phyloP scores from a whole-genome alignment of 2,113 vertebrate species.

The Heterochromis multidens region DNA sequence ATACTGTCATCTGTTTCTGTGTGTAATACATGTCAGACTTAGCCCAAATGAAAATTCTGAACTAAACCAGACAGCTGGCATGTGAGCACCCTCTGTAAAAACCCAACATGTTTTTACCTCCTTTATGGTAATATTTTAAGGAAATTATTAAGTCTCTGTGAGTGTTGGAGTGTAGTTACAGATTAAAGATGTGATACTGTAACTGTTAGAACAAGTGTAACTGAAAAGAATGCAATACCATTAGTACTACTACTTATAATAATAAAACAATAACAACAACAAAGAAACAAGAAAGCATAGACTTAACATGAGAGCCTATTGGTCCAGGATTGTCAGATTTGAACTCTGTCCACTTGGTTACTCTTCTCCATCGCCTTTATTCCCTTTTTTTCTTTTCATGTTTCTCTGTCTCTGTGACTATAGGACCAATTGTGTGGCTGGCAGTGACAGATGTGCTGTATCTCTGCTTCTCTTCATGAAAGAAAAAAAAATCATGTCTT shows the following conservation, averaged over 20 bases:
- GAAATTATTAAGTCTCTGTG: not conserved
- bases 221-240: not conserved
- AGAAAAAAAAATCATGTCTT: conserved; percentile 92
- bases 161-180: not conserved
- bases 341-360: not conserved
- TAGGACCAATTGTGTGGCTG: conserved; percentile 82
- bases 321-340: not conserved
- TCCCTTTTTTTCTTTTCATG: conserved; percentile 32
- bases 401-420: conserved; percentile 55
- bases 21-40: not conserved
- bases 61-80: not conserved
- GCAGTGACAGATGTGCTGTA: conserved; percentile 96
- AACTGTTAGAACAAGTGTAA: not conserved
- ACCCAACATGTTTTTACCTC: not conserved
- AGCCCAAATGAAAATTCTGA: not conserved
- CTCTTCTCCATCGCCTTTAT: conserved; percentile 40
- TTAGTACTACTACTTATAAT: not conserved
- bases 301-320: not conserved
- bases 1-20: no score
- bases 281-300: not conserved
- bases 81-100: not conserved
- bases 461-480: conserved; percentile 85
- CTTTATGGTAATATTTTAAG: not conserved
- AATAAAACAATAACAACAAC: not conserved
- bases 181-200: not conserved